Conservation (phyloP, 2,888 invertebrate species). For the Poecilus cupreus region DNA sequence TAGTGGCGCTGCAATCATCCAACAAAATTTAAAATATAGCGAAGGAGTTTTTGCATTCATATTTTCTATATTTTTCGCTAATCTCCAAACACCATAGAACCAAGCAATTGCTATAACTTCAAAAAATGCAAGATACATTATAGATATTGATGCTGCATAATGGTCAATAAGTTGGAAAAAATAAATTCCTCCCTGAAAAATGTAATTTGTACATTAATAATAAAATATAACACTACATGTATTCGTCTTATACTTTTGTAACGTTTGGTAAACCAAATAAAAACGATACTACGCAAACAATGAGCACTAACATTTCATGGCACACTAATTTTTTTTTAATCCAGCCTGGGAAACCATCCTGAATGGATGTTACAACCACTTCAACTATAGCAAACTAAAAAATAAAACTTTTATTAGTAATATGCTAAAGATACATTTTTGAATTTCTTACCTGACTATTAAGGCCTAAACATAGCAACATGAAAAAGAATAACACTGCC, state of each 20-base stretch:
- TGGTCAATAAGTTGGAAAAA: constrained; percentile 94
- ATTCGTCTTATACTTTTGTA: constrained; percentile 81
- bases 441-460: constrained; percentile 85
- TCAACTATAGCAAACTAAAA: constrained; percentile 95
- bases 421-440: background rate
- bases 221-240: background rate
- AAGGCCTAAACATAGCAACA: constrained; percentile 90
- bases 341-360: constrained; percentile 93
- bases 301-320: constrained; percentile 89
- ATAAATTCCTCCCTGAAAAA: constrained; percentile 87
- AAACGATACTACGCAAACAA: constrained; percentile 89
- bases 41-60: constrained; percentile 91
- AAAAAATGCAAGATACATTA: constrained; percentile 94
- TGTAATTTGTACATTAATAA: background rate
- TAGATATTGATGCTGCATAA: constrained; percentile 93
- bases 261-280: constrained; percentile 91
- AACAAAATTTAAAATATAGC: constrained; percentile 89
- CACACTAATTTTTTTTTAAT: constrained; percentile 88
- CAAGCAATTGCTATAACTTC: constrained; percentile 94
- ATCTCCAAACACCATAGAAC: constrained; percentile 90
- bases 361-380: constrained; percentile 94
- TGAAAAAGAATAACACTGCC: constrained; percentile 93
- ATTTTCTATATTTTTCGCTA: constrained; percentile 89
- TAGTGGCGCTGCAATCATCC: constrained; percentile 87
- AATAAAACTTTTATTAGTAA: background rate